phyloP scores from a whole-genome alignment of 2,113 vertebrate genomes.

The Anolis carolinensis region DNA sequence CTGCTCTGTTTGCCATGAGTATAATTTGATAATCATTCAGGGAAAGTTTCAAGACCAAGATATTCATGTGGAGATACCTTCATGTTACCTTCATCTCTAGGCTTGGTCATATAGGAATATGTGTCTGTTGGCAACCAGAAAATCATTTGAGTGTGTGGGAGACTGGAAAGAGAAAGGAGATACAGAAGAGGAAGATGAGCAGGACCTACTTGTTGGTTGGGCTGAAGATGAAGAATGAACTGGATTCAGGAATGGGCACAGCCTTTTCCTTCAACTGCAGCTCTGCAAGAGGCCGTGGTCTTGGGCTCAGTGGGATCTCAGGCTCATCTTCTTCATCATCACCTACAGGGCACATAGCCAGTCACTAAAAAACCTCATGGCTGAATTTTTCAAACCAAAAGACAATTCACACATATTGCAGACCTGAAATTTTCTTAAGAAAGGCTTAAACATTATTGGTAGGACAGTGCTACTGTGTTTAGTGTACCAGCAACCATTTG shows the following conservation, averaged over 20 bases:
- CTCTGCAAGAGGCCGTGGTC: conserved; percentile 94
- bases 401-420: not conserved
- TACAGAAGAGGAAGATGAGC: not conserved
- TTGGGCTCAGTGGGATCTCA: conserved; percentile 91
- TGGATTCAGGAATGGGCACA: conserved; percentile 94
- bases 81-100: not conserved
- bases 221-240: conserved; percentile 96
- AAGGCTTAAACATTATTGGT: not conserved
- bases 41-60: not conserved
- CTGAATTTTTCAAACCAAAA: not conserved
- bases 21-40: not conserved
- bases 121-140: not conserved
- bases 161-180: not conserved
- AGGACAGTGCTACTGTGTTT: not conserved
- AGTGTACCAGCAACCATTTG: not conserved
- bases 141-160: not conserved
- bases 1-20: too few species aligned
- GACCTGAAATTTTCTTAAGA: not conserved
- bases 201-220: conserved; percentile 92
- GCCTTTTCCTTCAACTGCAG: conserved; percentile 97
- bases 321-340: conserved; percentile 97
- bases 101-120: not conserved
- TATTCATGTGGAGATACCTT: not conserved
- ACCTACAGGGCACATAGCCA: conserved; percentile 66
- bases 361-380: conserved; percentile 6